Evolutionary conservation across 2,113 vertebrate genomes (phyloP).

Genomic region (Gobio gobio): DNA sequence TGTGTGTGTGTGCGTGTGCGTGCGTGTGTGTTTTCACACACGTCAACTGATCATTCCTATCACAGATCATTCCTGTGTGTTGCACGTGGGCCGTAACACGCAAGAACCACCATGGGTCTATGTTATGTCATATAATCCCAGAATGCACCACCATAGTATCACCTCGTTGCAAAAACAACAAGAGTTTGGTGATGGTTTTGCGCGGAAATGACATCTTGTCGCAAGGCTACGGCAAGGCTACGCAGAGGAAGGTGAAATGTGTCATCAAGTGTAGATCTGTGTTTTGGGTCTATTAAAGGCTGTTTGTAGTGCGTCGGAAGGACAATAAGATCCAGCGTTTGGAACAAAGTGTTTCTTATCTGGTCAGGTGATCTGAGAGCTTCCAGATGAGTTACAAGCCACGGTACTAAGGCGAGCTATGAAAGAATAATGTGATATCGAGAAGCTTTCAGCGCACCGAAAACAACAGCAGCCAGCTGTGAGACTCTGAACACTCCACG

Average conservation of each 20-base stretch:
- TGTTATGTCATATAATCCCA: background rate
- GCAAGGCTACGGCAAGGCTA: too few relatives aligned
- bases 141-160: background rate
- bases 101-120: background rate
- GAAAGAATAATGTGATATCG: conserved; percentile 81
- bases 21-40: too few relatives aligned
- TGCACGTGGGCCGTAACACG: too few relatives aligned
- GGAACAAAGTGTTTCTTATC: conserved; percentile 75
- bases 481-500: background rate
- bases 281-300: conserved; percentile 44
- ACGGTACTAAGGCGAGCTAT: conserved; percentile 70
- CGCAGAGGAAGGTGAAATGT: conserved; percentile 19
- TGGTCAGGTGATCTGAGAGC: conserved; percentile 77
- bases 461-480: conserved; percentile 20
- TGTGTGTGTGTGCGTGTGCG: too few relatives aligned
- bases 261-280: conserved; percentile 31
- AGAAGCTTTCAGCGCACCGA: conserved; percentile 67
- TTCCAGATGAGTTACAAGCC: conserved; percentile 73
- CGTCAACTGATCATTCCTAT: background rate
- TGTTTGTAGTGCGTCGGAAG: conserved; percentile 48
- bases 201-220: background rate
- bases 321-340: conserved; percentile 64
- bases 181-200: background rate
- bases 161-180: background rate
- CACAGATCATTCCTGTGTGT: background rate